phyloP scores from a whole-genome alignment of 2,797 vertebrate species.

The Crenichthys baileyi region DNA sequence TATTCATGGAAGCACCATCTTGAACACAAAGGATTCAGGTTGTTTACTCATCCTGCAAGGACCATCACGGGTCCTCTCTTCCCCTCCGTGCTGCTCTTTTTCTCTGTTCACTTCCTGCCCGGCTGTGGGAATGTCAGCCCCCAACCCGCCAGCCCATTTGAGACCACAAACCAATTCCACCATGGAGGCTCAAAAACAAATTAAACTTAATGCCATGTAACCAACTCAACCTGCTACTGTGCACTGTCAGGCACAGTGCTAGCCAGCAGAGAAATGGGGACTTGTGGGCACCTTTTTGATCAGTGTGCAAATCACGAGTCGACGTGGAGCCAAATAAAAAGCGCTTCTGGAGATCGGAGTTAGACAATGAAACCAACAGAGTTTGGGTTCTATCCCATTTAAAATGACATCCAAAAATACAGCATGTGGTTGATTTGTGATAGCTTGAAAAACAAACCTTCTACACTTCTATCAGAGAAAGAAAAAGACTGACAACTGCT shows the following conservation, averaged over 20 bases:
- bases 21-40: slow-evolving; percentile 71
- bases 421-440: slow-evolving; percentile 62
- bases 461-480: slow-evolving; percentile 41
- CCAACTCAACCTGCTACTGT: slow-evolving; percentile 53
- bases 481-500: slow-evolving; percentile 30
- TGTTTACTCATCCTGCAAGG: slow-evolving; percentile 71
- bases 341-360: slow-evolving; percentile 29
- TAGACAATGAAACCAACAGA: slow-evolving; percentile 38
- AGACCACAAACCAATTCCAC: slow-evolving; percentile 76
- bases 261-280: slow-evolving; percentile 36
- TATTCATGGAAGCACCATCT: slow-evolving; percentile 75
- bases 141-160: slow-evolving; percentile 48
- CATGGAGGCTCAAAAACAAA: slow-evolving; percentile 75
- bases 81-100: slow-evolving; percentile 15
- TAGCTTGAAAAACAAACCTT: slow-evolving; percentile 64
- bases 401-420: slow-evolving; percentile 62
- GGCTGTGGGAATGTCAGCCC: slow-evolving; percentile 48
- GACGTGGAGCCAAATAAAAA: slow-evolving; percentile 41
- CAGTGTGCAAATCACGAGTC: slow-evolving; percentile 59
- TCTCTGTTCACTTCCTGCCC: slow-evolving; percentile 46
- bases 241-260: slow-evolving; percentile 30
- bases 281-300: slow-evolving; percentile 48
- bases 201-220: slow-evolving; percentile 77
- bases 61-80: slow-evolving; percentile 47
- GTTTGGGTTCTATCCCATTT: slow-evolving; percentile 56